Percentiles rank a stretch among this genome's conserved stretches.
phyloP scores from a whole-genome alignment of 2,113 vertebrate genomes.

The Caranx ignobilis region DNA sequence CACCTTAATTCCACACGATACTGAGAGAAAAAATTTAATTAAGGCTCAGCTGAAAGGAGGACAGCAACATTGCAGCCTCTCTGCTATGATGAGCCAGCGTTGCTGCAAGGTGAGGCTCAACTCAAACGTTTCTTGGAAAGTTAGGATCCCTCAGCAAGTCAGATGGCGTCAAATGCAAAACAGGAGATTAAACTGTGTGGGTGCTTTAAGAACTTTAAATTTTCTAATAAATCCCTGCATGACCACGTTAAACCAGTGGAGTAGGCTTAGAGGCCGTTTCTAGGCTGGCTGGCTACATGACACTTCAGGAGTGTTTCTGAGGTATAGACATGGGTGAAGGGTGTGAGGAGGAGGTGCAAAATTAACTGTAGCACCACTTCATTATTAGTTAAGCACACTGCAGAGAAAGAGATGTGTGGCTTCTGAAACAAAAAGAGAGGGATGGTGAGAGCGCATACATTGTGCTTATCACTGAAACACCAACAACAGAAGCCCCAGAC shows the following conservation, averaged over 20 bases:
- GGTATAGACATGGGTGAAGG: not conserved
- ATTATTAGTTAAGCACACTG: not conserved
- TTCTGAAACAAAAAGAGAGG: not conserved
- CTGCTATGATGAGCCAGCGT: no score
- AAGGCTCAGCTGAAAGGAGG: not conserved
- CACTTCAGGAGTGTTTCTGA: not conserved
- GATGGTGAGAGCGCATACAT: not conserved
- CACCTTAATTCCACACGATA: conserved; percentile 13
- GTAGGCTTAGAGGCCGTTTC: not conserved
- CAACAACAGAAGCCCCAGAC: not conserved
- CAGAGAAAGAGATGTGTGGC: not conserved
- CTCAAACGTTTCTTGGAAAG: conserved; percentile 23
- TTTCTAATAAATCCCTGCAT: conserved; percentile 18
- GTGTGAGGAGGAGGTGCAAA: not conserved
- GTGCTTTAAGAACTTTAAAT: not conserved
- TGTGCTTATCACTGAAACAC: not conserved
- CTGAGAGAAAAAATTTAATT: conserved; percentile 5
- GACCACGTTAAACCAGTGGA: not conserved
- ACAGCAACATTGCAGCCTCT: not conserved
- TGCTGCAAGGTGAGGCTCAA: not conserved
- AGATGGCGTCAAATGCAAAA: conserved; percentile 11
- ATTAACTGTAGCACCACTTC: not conserved
- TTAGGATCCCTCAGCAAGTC: conserved; percentile 3
- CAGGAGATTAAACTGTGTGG: conserved; percentile 23
- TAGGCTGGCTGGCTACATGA: conserved; percentile 2